Conservation (phyloP, 2,113 vertebrate genomes). For the Coreoperca whiteheadi region DNA sequence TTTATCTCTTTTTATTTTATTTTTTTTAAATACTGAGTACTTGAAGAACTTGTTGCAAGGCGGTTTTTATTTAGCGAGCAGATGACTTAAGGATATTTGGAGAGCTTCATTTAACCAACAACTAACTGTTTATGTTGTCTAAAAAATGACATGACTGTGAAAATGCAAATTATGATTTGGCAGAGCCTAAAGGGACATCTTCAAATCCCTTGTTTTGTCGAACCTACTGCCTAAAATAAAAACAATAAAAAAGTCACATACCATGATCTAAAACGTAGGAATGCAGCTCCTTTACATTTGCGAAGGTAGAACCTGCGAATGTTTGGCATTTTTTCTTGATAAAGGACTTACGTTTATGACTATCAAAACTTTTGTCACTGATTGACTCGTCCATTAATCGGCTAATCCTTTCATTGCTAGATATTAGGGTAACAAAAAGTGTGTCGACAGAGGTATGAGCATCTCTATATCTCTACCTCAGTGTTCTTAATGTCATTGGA, state of each 20-base stretch:
- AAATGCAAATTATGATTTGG: background rate
- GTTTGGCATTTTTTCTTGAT: background rate
- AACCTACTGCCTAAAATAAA: background rate
- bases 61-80: background rate
- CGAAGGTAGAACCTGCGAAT: background rate
- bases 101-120: background rate
- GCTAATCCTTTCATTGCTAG: background rate
- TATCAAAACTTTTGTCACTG: background rate
- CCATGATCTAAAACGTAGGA: background rate
- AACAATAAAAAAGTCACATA: too few relatives aligned
- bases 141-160: background rate
- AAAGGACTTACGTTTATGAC: background rate
- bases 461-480: background rate
- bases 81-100: background rate
- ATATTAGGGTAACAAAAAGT: background rate
- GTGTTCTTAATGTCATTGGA: constrained; percentile 48
- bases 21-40: background rate
- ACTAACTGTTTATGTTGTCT: background rate
- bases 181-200: background rate
- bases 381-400: background rate
- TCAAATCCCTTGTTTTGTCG: background rate
- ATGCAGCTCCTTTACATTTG: background rate
- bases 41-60: background rate
- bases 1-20: too few relatives aligned
- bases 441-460: background rate